Evolutionary conservation across 2,113 vertebrate genomes (phyloP), one percentile per base, ranked within the genome.

Genomic region (Hymenochirus boettgeri): DNA sequence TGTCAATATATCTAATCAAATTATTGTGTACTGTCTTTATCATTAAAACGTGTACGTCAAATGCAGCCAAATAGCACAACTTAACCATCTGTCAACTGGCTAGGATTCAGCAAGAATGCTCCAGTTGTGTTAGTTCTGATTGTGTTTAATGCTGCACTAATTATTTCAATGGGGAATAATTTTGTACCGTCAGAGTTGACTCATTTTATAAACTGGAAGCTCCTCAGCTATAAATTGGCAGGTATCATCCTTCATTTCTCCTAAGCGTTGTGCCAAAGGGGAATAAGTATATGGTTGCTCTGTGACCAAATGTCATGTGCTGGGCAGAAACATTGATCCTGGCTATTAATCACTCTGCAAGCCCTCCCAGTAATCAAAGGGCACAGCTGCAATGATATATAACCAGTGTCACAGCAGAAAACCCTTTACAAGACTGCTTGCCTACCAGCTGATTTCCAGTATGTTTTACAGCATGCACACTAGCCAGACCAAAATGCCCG

Each of bases 281-380:
- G 92, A 86, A 91, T 93, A 93, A 91, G 91, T 90, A 89, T 91
- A 91, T 94, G 92, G 93, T 94, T 93, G 92, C 93, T 97, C 92
- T 92, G 94, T 96, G 93, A 95, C 94, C 92, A 92, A 87, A 92
- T 93, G 94, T 96, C 93, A 91, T 90, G 84, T 85, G 90, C 92
- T 90, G 88, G 92, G 91, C 92, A 91, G 93, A 92, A 93, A 92
- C 91, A 92, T 91, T 94, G 92, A 94, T 93, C 93, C 91, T 89
- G 77, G 86, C 92, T 87, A 97, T 97, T 96, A 97, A 97, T 97
- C 94, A 95, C 92, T 79, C 86, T 82, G 89, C 92, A 89, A 89
- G 91, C 91, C 92, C 91, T 88, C 90, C 91, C 91, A 92, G 94
- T 92, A 93, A 95, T 95, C 93, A 97, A 93, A 95, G 93, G 86